These are phyloP conservation scores for Brachionus angularis DNA, from an alignment of 1,140 invertebrate species.

Conservation along the genomic window DNA sequence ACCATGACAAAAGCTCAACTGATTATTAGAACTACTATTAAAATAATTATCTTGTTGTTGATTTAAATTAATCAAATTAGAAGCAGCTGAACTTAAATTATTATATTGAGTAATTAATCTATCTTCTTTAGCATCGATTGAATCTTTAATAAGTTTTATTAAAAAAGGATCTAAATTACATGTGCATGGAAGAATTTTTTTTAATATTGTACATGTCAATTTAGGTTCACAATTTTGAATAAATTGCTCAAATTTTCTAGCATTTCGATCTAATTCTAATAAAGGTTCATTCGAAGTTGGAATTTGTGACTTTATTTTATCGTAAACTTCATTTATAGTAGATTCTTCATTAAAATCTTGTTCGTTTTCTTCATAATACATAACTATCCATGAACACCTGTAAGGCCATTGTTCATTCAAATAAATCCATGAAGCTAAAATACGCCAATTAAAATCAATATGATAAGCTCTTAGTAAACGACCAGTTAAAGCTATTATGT, in stretches of 20 bases:
- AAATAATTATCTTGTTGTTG: slow-evolving; percentile 3
- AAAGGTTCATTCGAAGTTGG: slow-evolving; percentile 77
- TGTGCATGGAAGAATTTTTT: slow-evolving; percentile 89
- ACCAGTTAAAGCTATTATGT: slow-evolving; percentile 91
- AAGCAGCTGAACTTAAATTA: not conserved
- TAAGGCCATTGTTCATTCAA: slow-evolving; percentile 98
- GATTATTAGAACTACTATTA: not conserved
- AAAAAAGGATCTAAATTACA: slow-evolving; percentile 94
- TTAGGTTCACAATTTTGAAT: slow-evolving; percentile 75
- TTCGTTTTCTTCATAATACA: slow-evolving; percentile 83
- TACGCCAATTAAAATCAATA: slow-evolving; percentile 98
- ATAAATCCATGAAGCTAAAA: slow-evolving; percentile 92
- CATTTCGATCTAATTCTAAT: slow-evolving; percentile 84
- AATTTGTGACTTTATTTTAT: slow-evolving; percentile 66
- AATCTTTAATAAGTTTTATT: slow-evolving; percentile 87
- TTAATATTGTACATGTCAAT: slow-evolving; percentile 70
- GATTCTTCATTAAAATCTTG: slow-evolving; percentile 77
- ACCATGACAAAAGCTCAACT: not conserved
- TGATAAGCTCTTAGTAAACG: slow-evolving; percentile 93
- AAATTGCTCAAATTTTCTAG: slow-evolving; percentile 87
- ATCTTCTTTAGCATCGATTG: slow-evolving; percentile 42
- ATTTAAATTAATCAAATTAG: not conserved
- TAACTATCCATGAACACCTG: slow-evolving; percentile 90
- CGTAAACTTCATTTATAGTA: slow-evolving; percentile 66
- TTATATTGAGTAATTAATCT: too few species aligned